Percentiles rank a stretch among this genome's conserved stretches.
phyloP scores from a whole-genome alignment of 2,113 vertebrate species.

The Aix galericulata region DNA sequence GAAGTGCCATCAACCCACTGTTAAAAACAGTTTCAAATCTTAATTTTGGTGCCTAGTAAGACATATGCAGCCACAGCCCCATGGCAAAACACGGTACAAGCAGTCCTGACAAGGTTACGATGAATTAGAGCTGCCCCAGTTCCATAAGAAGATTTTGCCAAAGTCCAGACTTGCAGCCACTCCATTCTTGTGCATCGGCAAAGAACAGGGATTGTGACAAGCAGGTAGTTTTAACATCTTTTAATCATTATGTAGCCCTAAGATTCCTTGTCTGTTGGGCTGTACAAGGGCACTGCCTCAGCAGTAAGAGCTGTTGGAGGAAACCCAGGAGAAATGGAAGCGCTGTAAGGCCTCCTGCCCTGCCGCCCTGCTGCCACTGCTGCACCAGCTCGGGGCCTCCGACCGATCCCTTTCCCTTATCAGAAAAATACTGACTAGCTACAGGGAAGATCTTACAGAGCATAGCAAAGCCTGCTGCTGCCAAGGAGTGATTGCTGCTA shows the following conservation, averaged over 20 bases:
- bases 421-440: conserved; percentile 19
- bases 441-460: neutral
- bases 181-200: neutral
- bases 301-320: neutral
- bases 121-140: neutral
- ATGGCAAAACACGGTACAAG: neutral
- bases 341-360: neutral
- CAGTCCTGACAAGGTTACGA: neutral
- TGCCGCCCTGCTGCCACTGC: neutral
- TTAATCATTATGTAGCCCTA: neutral
- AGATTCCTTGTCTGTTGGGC: neutral
- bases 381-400: rapidly evolving
- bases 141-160: neutral
- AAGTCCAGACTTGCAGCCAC: neutral
- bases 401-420: neutral
- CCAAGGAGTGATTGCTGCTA: conserved; percentile 19
- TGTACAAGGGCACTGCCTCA: neutral
- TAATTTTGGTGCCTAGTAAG: neutral
- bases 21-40: neutral
- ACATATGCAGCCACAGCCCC: neutral
- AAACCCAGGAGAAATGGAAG: rapidly evolving
- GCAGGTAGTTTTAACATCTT: neutral
- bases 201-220: neutral
- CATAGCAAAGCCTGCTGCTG: neutral
- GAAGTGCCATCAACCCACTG: neutral